phyloP scores from a whole-genome alignment of 1,140 invertebrate genomes.

The Cataglyphis hispanica region DNA sequence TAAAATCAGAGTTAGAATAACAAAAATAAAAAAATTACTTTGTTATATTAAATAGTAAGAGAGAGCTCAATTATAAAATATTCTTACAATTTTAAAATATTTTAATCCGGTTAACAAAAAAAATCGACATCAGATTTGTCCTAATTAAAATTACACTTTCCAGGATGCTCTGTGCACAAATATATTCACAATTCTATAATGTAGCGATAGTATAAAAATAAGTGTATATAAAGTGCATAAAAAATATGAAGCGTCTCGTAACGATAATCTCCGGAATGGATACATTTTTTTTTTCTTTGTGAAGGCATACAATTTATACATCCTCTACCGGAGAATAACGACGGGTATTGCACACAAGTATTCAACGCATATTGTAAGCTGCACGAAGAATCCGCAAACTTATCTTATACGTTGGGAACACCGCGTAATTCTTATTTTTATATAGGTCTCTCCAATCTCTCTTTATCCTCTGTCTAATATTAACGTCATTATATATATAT shows the following conservation, averaged over 20 bases:
- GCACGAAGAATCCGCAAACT: constrained; percentile 63
- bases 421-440: constrained; percentile 53
- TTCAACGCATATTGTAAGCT: constrained; percentile 71
- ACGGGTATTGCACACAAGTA: constrained; percentile 79
- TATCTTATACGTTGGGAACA: constrained; percentile 61
- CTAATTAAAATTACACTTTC: not conserved
- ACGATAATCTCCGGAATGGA: not conserved
- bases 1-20: constrained; percentile 9
- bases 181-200: constrained; percentile 27
- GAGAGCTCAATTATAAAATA: constrained; percentile 14
- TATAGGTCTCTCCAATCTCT: constrained; percentile 16
- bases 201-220: constrained; percentile 62
- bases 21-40: constrained; percentile 31
- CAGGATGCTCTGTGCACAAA: not conserved
- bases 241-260: constrained; percentile 55
- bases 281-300: constrained; percentile 33
- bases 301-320: constrained; percentile 8
- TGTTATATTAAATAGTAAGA: not conserved
- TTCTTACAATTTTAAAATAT: constrained; percentile 24
- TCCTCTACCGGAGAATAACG: constrained; percentile 48
- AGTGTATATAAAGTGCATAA: constrained; percentile 65
- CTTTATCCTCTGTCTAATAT: constrained; percentile 47
- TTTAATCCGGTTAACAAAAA: not conserved
- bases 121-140: constrained; percentile 21
- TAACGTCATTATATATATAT: constrained; percentile 45